Evolutionary conservation across 2,113 vertebrate species (phyloP), one percentile per base, ranked within the genome.

Genomic region (Tachycineta bicolor): DNA sequence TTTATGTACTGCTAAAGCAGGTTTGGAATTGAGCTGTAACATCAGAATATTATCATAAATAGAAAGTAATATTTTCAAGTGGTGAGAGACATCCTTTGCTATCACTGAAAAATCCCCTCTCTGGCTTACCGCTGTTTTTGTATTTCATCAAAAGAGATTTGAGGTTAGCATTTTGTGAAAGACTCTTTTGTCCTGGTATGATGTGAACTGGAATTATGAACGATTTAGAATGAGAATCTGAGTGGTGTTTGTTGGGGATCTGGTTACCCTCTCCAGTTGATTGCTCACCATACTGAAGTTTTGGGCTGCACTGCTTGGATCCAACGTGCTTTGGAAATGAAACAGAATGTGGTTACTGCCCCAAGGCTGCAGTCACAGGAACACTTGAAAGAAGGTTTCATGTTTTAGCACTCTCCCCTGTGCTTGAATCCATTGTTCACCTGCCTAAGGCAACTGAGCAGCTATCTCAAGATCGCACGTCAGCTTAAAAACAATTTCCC

Each of bases 101-200:
- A 23, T 71, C 81, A 74, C 37, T 78, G 60, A 89, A 87, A 96
- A 96, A 68, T 50, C 18, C 18, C 49, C 56, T 14, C 49, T 92
- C 73, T 94, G 90, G 53, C 53, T 96, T 93, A 85, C 65, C 88
- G 55, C 37, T 90, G 63, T 34, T 93, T 53, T 79, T 58, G 10
- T 56, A 65, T 84, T 81, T 89, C 39, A 75, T 94, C 71, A 87
- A 74, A 65, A 91, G 34, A 52, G 75, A 91, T 71, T 64, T 89
- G 73, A 95, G 88, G 39, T 82, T 97, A 67, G 43, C 4, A 4
- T 82, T 93, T 75, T 83, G 29, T 74, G 56, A 25, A 90, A 67
- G 70, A 67, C 31, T 53, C 47, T 70, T 49, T 78, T 65, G 69
- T 80, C 21, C 19, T 82, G 24, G 49, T 90, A 26, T 0, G 0